Base-by-base conservation (phyloP, 1,140 invertebrate genomes). In the Nylanderia fulva region DNA sequence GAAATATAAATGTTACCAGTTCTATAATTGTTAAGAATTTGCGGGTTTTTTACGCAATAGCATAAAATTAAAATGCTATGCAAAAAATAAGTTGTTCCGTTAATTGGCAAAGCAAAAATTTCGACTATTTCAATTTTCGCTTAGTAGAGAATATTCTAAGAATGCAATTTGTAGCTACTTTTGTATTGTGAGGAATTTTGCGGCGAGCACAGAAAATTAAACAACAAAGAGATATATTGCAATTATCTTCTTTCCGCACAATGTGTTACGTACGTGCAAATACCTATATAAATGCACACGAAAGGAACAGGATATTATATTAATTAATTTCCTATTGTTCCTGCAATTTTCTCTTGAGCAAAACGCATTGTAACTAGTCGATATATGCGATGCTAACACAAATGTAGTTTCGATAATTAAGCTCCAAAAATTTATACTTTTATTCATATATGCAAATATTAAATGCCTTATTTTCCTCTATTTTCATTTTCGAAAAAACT, bases 391-490 rank as follows among this genome's bases (percentile, higher is more conserved):
- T 68, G 45, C 21, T 39, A 24, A 33, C 39, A 39, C 15, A 13
- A 39, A 79, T 29, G 56, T 21, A 13, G 13, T 79, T 66, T 69
- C 36, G 58, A 58, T 56, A 80, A 80, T 80, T 56, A 69, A 4
- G 15, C 21, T 15, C 63, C 45, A 39, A 54, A 79, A 54, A n/a
- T 79, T 68, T 54, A 24, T 24, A 9, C 18, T 18, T 79, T n/a
- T 45, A 54, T 36, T 54, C 4, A 36, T 54, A 5, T 13, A 54
- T 15, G 21, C n/a, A 68, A 36, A 21, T 52, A 60, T 60, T 33
- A 33, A 66, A 52, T n/a, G 27, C 0, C 7, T 8, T 24, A 18
- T 29, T 24, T 54, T 54, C 5, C 0, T 3, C 15, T 24, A 18
- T 29, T 24, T 54, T 54, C 5, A 8, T 18, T 7, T 24, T 13